A percentile compares a stretch with the other conserved stretches of the same genome.
Conservation (phyloP, 2,797 vertebrate genomes). For the Etheostoma nigrum region DNA sequence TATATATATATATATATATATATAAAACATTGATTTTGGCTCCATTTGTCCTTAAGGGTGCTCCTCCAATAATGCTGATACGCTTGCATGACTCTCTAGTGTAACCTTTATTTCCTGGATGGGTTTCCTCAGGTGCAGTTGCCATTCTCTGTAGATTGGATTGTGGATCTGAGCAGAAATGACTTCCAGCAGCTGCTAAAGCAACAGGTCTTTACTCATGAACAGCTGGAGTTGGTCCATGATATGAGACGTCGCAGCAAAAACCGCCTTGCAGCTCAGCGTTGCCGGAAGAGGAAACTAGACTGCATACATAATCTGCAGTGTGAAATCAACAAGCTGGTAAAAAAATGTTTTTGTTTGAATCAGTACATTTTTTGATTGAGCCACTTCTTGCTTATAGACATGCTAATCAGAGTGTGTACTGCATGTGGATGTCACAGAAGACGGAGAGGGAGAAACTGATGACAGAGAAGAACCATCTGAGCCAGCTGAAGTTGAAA, state of each 20-base stretch:
- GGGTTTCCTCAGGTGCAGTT: slow-evolving; percentile 87
- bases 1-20: not conserved
- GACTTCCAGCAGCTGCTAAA: slow-evolving; percentile 97
- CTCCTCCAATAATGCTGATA: not conserved
- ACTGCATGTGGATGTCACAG: slow-evolving; percentile 70
- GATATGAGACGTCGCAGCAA: slow-evolving; percentile 96
- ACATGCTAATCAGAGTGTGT: not conserved
- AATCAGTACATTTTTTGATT: not conserved
- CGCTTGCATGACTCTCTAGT: not conserved
- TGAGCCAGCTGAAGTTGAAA: slow-evolving; percentile 87
- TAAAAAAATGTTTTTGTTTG: slow-evolving; percentile 53
- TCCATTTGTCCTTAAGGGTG: not conserved
- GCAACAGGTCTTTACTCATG: slow-evolving; percentile 89
- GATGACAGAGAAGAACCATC: slow-evolving; percentile 88
- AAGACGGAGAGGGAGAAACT: slow-evolving; percentile 90
- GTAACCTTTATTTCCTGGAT: not conserved
- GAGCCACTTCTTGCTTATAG: not conserved
- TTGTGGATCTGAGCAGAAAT: slow-evolving; percentile 92
- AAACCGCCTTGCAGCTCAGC: slow-evolving; percentile 95
- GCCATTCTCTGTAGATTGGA: slow-evolving; percentile 91
- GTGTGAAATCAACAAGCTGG: slow-evolving; percentile 96
- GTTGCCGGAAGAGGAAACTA: slow-evolving; percentile 97
- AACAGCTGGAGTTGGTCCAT: slow-evolving; percentile 95
- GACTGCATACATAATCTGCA: slow-evolving; percentile 97
- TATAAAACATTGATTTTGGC: not conserved